Base-by-base conservation (phyloP, 2,888 invertebrate species). In the Pardosa pseudoannulata region DNA sequence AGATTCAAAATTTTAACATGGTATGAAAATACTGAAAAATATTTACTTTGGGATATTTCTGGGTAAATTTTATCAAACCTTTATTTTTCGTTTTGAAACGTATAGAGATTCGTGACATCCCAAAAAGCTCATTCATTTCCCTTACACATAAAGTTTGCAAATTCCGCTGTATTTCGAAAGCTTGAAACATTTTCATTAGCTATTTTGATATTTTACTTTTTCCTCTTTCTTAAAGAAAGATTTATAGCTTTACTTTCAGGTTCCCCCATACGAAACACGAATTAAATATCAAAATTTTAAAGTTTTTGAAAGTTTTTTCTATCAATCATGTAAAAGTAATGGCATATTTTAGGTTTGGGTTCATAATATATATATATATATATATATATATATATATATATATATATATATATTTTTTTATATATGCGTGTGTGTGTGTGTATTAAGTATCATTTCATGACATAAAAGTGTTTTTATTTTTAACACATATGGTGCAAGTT, bases 271-370 rank as follows among this genome's bases (percentile, higher is more conserved):
- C 23, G 16, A 16, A 56, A 56, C 56, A 56, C 56, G 56, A 19
- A 56, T 56, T 56, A 56, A 11, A 23, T 3, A 56, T 2, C 56
- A 56, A 56, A 56, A 56, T 56, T 56, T 56, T 56, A 56, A 31
- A 81, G 75, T 50, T 82, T 82, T 68, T 41, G 68, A 68, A 81
- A 82, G 75, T 39, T 82, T 82, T 50, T 23, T 64, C 62, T 75
- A 82, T 82, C 74, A 82, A 82, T 82, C 81, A 82, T 75, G 71
- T 64, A 70, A 82, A 82, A 75, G 62, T 56, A 62, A 70, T 70
- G 19, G 2, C 3, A 56, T 56, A 23, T 23, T 23, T 56, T 56
- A 23, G n/a, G 5, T 23, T 2, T 3, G 56, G n/a, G 7, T 23
- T 46, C 16, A 46, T 46, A 16, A 11, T 16, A 16, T 46, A 16